Percentiles rank a stretch among this genome's conserved stretches.
Evolutionary conservation across 2,113 vertebrate species (phyloP).

Genomic region (Aegithalos caudatus): DNA sequence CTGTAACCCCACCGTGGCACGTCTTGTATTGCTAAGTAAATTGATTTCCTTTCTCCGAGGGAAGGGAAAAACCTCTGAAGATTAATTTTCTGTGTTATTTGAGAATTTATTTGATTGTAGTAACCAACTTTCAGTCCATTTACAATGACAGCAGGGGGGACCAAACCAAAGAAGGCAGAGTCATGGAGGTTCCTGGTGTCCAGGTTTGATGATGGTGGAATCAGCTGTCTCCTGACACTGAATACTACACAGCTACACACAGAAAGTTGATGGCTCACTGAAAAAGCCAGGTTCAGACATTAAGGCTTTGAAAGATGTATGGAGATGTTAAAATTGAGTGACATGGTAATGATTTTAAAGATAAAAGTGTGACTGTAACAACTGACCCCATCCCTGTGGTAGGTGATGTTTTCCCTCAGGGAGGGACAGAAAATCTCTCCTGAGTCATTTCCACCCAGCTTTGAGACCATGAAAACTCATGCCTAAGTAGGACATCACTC

Average conservation of each 20-base stretch:
- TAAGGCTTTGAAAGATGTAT: neutral
- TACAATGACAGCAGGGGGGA: neutral
- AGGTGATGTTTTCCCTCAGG: neutral
- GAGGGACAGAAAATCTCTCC: neutral
- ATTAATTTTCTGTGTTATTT: neutral
- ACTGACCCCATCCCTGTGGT: neutral
- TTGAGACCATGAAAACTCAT: neutral
- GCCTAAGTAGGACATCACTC: neutral
- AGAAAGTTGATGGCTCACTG: neutral
- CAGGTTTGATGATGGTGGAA: neutral
- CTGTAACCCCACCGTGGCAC: neutral
- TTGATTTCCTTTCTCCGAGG: neutral
- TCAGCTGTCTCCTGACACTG: neutral
- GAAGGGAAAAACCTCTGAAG: neutral
- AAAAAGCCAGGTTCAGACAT: neutral
- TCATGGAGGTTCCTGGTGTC: neutral
- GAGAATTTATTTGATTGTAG: neutral
- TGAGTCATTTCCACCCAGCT: neutral
- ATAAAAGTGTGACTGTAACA: neutral
- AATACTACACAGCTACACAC: neutral
- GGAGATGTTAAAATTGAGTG: neutral
- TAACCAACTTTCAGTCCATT: neutral
- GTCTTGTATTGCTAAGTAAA: neutral
- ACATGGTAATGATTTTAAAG: neutral
- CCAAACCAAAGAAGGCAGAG: rapidly evolving